phyloP scores from a whole-genome alignment of 2,888 invertebrate genomes.

The Patella caerulea region DNA sequence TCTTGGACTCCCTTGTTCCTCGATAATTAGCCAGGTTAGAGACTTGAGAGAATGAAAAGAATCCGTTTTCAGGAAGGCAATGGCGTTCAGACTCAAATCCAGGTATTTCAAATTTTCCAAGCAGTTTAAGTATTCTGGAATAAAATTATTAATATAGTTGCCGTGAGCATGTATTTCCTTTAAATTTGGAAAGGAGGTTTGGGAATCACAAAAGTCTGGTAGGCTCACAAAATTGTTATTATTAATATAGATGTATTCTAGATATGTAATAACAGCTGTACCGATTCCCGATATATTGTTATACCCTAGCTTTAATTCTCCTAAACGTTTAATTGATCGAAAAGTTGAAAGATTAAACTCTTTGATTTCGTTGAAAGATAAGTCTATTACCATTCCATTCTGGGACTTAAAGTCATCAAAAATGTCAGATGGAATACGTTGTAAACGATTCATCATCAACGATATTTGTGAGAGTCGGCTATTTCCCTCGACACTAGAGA shows the following conservation, averaged over 20 bases:
- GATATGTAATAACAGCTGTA: background rate
- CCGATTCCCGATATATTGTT: background rate
- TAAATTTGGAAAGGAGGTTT: background rate
- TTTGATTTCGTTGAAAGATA: background rate
- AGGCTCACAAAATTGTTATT: background rate
- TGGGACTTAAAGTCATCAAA: background rate
- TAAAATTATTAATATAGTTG: background rate
- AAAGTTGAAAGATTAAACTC: background rate
- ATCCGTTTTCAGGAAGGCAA: background rate
- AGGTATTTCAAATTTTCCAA: background rate
- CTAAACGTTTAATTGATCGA: background rate
- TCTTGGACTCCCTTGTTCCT: background rate
- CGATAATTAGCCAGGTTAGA: background rate
- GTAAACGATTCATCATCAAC: too few relatives aligned
- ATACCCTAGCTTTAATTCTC: background rate
- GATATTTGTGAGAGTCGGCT: too few relatives aligned
- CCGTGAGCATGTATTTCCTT: background rate
- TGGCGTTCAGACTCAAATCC: background rate
- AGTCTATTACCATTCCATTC: background rate
- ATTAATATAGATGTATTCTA: background rate
- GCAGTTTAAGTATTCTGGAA: background rate
- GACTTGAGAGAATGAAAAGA: background rate
- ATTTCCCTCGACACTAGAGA: too few relatives aligned
- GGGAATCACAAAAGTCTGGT: background rate
- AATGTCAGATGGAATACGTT: too few relatives aligned